Evolutionary conservation across 2,797 vertebrate species (phyloP), one percentile per base, ranked within the genome.

Genomic region (Eulemur mongoz): DNA sequence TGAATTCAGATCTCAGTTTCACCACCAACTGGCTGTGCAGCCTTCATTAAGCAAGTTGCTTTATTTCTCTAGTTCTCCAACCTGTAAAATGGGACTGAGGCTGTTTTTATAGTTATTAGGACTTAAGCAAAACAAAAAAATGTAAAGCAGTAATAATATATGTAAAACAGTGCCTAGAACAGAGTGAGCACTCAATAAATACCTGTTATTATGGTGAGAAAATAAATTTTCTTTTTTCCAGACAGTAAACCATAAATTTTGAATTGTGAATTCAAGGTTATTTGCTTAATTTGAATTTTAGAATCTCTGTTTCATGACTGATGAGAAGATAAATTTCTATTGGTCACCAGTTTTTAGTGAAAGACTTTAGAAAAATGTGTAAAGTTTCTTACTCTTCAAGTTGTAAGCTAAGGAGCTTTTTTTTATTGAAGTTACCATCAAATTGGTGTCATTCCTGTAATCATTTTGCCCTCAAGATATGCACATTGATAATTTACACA

Each of bases 61-160:
- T 88, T 30, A 40, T 80, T 81, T 57, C 38, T 90, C 61, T 43
- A 35, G 12, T 91, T 84, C 12, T 25, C 20, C 50, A 50, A 38
- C 63, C 18, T 95, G 8, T 86, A 79, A 94, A 89, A 69, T 43
- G 22, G 22, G 40, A 48, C 23, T 78, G 59, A 78, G 18, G 9
- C 30, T 45, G 10, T 61, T 50, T 79, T 79, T 10, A 50, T 59
- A 61, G 32, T 63, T 85, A 6, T 65, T 89, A 76, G 40, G 52
- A 78, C n/a, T 79, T 83, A 92, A 43, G 69, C 27, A 87, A 85
- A 89, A 94, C 78, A 76, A 94, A 45, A 59, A 63, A 35, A 72
- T 84, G 38, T 43, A 67, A 45, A 85, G 30, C n/a, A 72, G 1
- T 40, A 57, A 67, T 54, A 52, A 67, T 69, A 35, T n/a, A 27